Conservation (phyloP, 2,113 vertebrate species). For the Sclerurus mexicanus region DNA sequence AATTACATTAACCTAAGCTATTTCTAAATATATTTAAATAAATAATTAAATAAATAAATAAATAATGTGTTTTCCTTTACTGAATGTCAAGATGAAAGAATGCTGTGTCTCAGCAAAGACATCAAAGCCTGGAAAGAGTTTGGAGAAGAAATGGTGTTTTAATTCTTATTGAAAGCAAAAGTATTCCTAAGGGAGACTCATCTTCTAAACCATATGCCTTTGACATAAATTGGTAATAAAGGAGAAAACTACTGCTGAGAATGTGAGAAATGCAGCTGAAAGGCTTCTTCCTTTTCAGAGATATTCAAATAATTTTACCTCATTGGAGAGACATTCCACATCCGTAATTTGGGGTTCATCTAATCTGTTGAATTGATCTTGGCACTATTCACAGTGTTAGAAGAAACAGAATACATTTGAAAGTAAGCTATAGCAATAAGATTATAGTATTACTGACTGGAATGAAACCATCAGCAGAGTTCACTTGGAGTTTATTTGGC, state of each 20-base stretch:
- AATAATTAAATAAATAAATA: neutral
- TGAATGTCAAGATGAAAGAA: slow-evolving; percentile 49
- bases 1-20: neutral
- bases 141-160: slow-evolving; percentile 34
- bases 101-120: slow-evolving; percentile 9
- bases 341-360: slow-evolving; percentile 7
- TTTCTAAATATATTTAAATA: slow-evolving; percentile 29
- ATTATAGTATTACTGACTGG: neutral
- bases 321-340: neutral
- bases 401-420: neutral
- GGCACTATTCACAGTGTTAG: neutral
- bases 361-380: slow-evolving; percentile 2
- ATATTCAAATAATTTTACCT: slow-evolving; percentile 26
- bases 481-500: neutral
- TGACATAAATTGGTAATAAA: slow-evolving; percentile 47
- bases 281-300: neutral
- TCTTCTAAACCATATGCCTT: slow-evolving; percentile 31
- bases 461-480: neutral
- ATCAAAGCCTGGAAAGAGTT: slow-evolving; percentile 44
- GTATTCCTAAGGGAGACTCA: slow-evolving; percentile 10
- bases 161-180: slow-evolving; percentile 59
- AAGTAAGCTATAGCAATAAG: neutral
- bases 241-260: slow-evolving; percentile 19
- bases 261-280: slow-evolving; percentile 20
- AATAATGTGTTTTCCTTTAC: neutral